Evolutionary conservation across 2,888 invertebrate genomes (phyloP), one percentile per base, ranked within the genome.

Genomic region (Plagodis dolabraria): DNA sequence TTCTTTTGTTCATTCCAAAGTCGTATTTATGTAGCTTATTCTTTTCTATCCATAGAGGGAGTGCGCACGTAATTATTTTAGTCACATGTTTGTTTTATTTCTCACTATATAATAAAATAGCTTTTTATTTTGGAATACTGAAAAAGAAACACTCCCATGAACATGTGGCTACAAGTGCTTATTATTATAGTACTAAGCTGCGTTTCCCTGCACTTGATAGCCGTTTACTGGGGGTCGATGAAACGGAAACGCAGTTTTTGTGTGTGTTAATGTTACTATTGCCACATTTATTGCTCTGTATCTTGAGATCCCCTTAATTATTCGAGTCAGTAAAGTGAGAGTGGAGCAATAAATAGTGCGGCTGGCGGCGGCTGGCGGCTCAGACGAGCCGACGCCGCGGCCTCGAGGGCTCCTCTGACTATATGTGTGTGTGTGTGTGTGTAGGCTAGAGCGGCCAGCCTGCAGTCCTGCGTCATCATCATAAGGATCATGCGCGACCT

Each of bases 391-490:
- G 11, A 22, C 53, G 47, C 57, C 60, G 53, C 35, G 34, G 43
- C 12, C 35, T 22, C 46, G 33, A 22, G 33, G 35, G 38, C 34
- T 45, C 11, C 63, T 63, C 68, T 63, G 7, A 50, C 56, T 35
- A 1, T 40, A 22, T 22, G 22, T 36, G 40, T 44, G 48, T 43
- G 34, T 43, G 34, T 52, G 67, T 74, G 79, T 75, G 80, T 38
- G 65, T 70, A 98, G 98, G 99, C 99, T 95, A 97, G 98, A 93
- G 99, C 98, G 69, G 97, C 97, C 77, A 97, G 97, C 71, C 95
- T 99, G 82, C 98, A 98, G 92, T 98, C 98, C 73, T 99, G 99
- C 89, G 98, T 99, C 66, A 97, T 99, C 93, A 96, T 99, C 80
- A 98, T 99, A 83, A 95, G 99, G 70, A 96, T 99, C 80, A 94